A percentile compares a stretch with the other conserved stretches of the same genome.
Conservation (phyloP, 2,888 invertebrate genomes). For the Artemia sinica region DNA sequence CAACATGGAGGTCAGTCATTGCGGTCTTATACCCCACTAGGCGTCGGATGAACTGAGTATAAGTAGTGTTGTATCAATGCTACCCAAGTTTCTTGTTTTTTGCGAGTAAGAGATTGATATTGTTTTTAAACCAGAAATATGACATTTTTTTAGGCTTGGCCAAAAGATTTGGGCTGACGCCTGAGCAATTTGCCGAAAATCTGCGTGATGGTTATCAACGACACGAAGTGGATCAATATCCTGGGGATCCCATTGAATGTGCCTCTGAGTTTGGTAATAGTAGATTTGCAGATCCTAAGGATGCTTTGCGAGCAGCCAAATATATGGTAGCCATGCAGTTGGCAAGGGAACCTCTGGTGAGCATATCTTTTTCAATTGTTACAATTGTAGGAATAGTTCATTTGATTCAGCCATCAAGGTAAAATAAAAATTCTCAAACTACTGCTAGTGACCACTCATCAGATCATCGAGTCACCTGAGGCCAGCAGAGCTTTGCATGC, state of each 20-base stretch:
- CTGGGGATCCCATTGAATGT: conserved; percentile 59
- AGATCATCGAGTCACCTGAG: too few species aligned
- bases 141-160: conserved; percentile 49
- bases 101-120: too few species aligned
- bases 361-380: not conserved
- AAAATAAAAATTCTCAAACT: too few species aligned
- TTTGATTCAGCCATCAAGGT: too few species aligned
- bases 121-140: too few species aligned
- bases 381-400: too few species aligned
- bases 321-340: conserved; percentile 89
- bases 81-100: not conserved
- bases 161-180: conserved; percentile 74
- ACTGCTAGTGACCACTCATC: too few species aligned
- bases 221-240: conserved; percentile 83
- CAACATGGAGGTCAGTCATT: too few species aligned
- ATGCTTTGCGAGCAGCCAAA: conserved; percentile 72
- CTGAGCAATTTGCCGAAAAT: conserved; percentile 91
- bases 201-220: conserved; percentile 83
- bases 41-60: not conserved
- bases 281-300: conserved; percentile 52
- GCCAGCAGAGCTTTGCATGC: too few species aligned
- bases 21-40: too few species aligned
- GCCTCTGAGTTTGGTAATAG: conserved; percentile 51
- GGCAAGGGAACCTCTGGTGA: conserved; percentile 62
- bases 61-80: not conserved